Conservation (phyloP, 2,797 vertebrate species). For the Pteronotus mesoamericanus region DNA sequence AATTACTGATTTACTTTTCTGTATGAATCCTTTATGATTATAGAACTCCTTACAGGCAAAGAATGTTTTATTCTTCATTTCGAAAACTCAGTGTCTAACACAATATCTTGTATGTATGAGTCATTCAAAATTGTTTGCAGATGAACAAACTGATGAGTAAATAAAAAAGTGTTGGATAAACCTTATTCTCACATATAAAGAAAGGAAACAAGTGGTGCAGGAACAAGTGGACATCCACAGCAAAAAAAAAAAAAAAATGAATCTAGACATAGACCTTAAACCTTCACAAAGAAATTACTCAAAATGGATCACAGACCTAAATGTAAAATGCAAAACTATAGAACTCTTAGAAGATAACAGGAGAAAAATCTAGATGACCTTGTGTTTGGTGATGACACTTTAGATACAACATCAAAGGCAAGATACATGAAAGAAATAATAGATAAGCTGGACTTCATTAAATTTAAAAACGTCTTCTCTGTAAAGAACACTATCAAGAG, state of each 20-base stretch:
- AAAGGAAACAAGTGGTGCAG: not conserved
- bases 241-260: not conserved
- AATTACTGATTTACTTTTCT: conserved; percentile 1
- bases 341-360: not conserved
- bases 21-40: not conserved
- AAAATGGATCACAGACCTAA: not conserved
- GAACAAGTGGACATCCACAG: not conserved
- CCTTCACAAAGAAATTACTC: not conserved
- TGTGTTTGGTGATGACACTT: not conserved
- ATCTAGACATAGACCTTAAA: not conserved
- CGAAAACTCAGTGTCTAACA: not conserved
- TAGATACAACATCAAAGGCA: not conserved
- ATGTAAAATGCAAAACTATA: not conserved
- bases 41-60: not conserved
- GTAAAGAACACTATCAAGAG: not conserved
- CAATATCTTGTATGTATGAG: not conserved
- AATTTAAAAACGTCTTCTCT: not conserved
- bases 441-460: not conserved
- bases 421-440: not conserved
- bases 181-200: not conserved
- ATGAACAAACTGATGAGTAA: not conserved
- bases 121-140: not conserved
- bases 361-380: not conserved
- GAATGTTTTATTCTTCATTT: not conserved
- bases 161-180: not conserved